Base-by-base conservation (phyloP, 30 jellyfish, hydroid and myxozoan species). In the Aurelia sp. region DNA sequence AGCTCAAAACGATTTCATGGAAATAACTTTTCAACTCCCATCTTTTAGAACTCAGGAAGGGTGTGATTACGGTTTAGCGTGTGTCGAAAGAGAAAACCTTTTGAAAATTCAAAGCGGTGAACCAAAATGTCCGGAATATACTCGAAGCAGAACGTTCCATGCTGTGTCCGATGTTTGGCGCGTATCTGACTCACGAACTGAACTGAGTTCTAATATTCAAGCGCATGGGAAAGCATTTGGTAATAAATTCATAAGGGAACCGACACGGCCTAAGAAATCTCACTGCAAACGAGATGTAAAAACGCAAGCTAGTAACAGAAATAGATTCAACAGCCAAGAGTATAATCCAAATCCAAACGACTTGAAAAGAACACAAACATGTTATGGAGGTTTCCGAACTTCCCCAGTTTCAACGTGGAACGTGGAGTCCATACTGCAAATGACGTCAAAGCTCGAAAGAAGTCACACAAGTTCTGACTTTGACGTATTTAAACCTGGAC, bases 381-480 rank as follows among this genome's bases (percentile, higher is more conserved):
- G 27, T 11, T 57, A 15, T 17, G 48, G 27, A 3, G 22, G 78
- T 21, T 27, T 18, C 16, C 52, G 47, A 27, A 4, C 64, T 3
- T 69, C 62, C 4, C 19, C 72, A 9, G 50, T 70, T 69, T 48
- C 88, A 17, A 51, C 82, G 16, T 84, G 93, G 93, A 84, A 73
- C 38, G 48, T 65, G 5, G 93, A 84, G 31, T n/a, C 66, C 12
- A 13, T 84, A 8, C 70, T 83, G 31, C 80, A 83, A 5, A 59
- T 69, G 86, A 83, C 92, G 3, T 27, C 86, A 50, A 70, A 40
- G 33, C 19, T 67, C 59, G 33, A 59, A 38, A 59, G 69, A 5
- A 21, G 33, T 5, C 22, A 11, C 22, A 59, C 69, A 59, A 18
- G 33, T 5, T 18, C 69, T 6, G 69, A 59, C 4, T 12, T 59